Percentiles rank a stretch among this genome's conserved stretches.
phyloP scores from a whole-genome alignment of 2,888 invertebrate genomes.

The Parthenolecanium corni region DNA sequence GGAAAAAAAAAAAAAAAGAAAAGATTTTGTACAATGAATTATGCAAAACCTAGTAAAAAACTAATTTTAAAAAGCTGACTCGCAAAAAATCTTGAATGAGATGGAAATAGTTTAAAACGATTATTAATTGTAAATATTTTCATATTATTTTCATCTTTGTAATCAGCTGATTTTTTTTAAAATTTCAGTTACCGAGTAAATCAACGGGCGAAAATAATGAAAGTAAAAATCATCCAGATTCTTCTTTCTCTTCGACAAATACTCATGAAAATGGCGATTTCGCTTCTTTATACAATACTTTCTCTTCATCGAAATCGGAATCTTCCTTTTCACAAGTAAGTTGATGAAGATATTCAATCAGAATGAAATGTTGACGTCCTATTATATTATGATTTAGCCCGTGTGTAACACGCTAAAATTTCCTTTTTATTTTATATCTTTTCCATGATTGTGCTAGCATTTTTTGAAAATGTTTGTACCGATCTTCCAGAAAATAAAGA shows the following conservation, averaged over 20 bases:
- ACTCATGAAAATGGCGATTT: background rate
- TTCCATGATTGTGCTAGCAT: background rate
- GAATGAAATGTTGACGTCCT: background rate
- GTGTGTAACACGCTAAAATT: too few relatives aligned
- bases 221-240: background rate
- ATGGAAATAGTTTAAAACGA: too few relatives aligned
- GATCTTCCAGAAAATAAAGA: too few relatives aligned
- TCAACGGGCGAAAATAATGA: background rate
- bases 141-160: too few relatives aligned
- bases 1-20: too few relatives aligned
- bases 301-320: background rate
- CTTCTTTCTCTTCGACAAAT: background rate
- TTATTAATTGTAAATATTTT: too few relatives aligned
- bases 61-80: too few relatives aligned
- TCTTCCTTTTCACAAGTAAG: background rate
- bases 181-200: constrained; percentile 6
- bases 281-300: background rate
- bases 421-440: background rate
- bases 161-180: too few relatives aligned
- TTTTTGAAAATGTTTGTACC: background rate
- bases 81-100: too few relatives aligned
- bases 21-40: too few relatives aligned
- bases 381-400: too few relatives aligned
- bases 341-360: background rate
- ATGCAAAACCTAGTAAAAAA: too few relatives aligned